phyloP scores from a whole-genome alignment of 2,113 vertebrate species.

The Bos taurus region DNA sequence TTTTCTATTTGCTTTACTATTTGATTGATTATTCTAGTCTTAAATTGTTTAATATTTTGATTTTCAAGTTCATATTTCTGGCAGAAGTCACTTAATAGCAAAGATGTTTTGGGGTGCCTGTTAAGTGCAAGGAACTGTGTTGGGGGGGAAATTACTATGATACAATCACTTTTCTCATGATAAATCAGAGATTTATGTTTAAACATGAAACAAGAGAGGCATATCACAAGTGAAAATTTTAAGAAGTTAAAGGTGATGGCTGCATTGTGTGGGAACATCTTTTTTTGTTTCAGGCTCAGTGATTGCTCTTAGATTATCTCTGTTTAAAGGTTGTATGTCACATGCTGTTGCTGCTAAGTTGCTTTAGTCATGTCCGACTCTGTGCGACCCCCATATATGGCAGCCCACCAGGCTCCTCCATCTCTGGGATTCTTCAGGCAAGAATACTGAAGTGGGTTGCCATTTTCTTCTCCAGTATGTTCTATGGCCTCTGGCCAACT shows the following conservation, averaged over 20 bases:
- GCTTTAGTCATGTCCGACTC: rapidly evolving
- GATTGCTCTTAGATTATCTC: neutral
- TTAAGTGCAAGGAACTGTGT: neutral
- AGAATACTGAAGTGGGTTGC: neutral
- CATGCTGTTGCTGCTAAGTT: neutral
- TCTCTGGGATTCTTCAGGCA: neutral
- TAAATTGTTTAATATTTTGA: neutral
- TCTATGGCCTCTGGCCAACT: no score
- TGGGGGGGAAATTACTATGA: neutral
- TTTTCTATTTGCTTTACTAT: neutral
- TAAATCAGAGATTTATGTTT: neutral
- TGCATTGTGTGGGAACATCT: neutral
- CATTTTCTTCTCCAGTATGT: neutral
- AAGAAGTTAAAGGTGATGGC: neutral
- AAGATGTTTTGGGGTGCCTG: neutral
- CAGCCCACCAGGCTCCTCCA: neutral
- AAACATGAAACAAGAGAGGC: neutral
- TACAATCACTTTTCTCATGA: neutral
- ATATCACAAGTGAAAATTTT: neutral
- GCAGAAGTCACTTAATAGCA: neutral
- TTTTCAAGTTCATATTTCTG: neutral
- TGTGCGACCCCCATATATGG: neutral
- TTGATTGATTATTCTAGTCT: neutral
- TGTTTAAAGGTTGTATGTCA: neutral
- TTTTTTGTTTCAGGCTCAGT: neutral